Evolutionary conservation across 2,113 vertebrate genomes (phyloP), one percentile per base, ranked within the genome.

Genomic region (Brevimyrus niger): DNA sequence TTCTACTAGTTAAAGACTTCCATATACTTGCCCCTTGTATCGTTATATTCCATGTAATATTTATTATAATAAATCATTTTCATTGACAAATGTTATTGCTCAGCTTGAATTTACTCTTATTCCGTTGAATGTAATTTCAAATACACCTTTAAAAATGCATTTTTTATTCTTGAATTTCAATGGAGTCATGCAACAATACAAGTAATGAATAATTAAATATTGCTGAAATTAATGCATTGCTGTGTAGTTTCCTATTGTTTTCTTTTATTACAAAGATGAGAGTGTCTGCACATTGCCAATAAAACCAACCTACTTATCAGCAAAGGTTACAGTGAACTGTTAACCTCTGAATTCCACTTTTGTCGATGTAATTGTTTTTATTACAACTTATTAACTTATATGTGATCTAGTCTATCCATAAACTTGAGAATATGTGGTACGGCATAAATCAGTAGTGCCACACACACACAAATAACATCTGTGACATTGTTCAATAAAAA

Each of bases 341-440:
- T 38, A 76, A 38, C 35, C 35, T 35, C 11, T 38, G 73, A 80
- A 17, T 80, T 19, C 38, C 15, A 80, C 8, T 80, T 42, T 80
- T 80, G 35, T 69, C n/a, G 19, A 38, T 31, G 31, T 76, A 38
- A 42, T 80, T 80, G 15, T 76, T 76, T 76, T 76, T 15, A 76
- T 76, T 76, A 38, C 35, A 76, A 31, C 31, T 35, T 76, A 35
- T 73, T 73, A 38, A 76, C 69, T 38, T 80, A 3, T 19, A 42
- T 2, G 31, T 8, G 13, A 80, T 80, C 17, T 80, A 80, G 35
- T 80, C 73, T 80, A 42, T 80, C n/a, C n/a, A 31, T 69, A 69
- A 69, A 31, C 61, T 69, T 69, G 87, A 89, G 73, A 94, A 95
- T 95, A 95, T 94, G 95, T 92, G 92, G 94, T 94, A 94, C 92